A percentile compares a stretch with the other conserved stretches of the same genome.
Conservation (phyloP, 2,888 invertebrate genomes). For the Carterocephalus palaemon region DNA sequence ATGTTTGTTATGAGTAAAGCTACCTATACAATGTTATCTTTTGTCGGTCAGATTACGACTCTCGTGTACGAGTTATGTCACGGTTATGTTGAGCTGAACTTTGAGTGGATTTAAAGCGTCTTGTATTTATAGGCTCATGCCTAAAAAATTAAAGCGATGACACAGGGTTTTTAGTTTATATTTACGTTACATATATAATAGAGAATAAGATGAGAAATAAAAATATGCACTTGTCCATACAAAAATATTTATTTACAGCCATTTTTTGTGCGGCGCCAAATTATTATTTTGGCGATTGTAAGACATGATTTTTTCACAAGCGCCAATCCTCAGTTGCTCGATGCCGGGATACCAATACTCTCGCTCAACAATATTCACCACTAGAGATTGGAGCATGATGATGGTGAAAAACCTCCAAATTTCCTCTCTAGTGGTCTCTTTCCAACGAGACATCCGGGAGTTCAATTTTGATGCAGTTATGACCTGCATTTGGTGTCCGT, state of each 20-base stretch:
- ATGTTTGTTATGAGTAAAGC: too few relatives aligned
- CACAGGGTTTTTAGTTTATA: background rate
- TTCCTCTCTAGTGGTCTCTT: conserved; percentile 13
- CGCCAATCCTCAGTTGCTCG: background rate
- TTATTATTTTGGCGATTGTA: too few relatives aligned
- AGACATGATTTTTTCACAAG: background rate
- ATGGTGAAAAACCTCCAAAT: conserved; percentile 15
- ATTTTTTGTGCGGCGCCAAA: background rate
- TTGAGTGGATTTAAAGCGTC: too few relatives aligned
- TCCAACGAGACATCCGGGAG: conserved; percentile 5
- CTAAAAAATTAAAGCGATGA: conserved; percentile 1
- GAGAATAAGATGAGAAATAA: background rate
- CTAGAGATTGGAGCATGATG: conserved; percentile 19
- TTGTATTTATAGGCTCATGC: background rate
- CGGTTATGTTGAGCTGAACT: too few relatives aligned
- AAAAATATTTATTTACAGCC: background rate
- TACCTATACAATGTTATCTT: background rate
- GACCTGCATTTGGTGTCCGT: conserved; percentile 2
- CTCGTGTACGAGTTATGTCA: background rate
- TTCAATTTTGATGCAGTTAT: background rate
- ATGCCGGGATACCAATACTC: conserved; percentile 18
- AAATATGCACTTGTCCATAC: too few relatives aligned
- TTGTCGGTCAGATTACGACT: background rate
- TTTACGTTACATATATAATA: background rate
- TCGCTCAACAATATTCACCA: conserved; percentile 6